These are phyloP conservation scores for Sesia bembeciformis DNA, from an alignment of 2,888 invertebrate species.

Conservation along the genomic window DNA sequence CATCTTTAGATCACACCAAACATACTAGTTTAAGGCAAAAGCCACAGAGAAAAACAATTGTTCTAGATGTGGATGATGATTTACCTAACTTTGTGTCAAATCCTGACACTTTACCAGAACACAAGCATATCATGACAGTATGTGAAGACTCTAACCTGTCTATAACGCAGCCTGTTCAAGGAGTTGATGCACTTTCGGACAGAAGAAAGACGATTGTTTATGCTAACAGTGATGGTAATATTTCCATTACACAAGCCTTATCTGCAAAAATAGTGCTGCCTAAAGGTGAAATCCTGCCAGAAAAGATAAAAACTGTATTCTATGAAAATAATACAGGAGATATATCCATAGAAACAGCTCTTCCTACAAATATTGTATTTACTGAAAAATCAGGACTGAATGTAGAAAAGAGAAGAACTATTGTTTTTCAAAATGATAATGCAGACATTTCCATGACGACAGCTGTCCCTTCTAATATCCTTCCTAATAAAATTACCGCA, in stretches of 20 bases:
- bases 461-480: constrained; percentile 13
- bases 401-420: constrained; percentile 12
- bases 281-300: constrained; percentile 1
- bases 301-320: constrained; percentile 19
- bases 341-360: constrained; percentile 23
- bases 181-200: not conserved
- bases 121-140: not conserved
- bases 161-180: constrained; percentile 6
- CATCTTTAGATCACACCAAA: constrained; percentile 17
- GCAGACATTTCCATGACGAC: constrained; percentile 21
- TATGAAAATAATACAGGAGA: constrained; percentile 18
- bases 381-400: not conserved
- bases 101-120: constrained; percentile 11
- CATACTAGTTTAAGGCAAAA: constrained; percentile 17
- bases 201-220: constrained; percentile 7
- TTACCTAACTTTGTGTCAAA: constrained; percentile 36
- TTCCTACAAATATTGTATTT: constrained; percentile 10
- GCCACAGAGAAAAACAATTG: constrained; percentile 40
- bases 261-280: constrained; percentile 16
- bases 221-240: constrained; percentile 15
- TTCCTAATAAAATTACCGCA: not conserved
- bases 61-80: constrained; percentile 44
- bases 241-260: constrained; percentile 27
- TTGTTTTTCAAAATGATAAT: constrained; percentile 16
- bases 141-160: constrained; percentile 11